phyloP scores from a whole-genome alignment of 2,888 invertebrate species.

The Hipparchia semele region DNA sequence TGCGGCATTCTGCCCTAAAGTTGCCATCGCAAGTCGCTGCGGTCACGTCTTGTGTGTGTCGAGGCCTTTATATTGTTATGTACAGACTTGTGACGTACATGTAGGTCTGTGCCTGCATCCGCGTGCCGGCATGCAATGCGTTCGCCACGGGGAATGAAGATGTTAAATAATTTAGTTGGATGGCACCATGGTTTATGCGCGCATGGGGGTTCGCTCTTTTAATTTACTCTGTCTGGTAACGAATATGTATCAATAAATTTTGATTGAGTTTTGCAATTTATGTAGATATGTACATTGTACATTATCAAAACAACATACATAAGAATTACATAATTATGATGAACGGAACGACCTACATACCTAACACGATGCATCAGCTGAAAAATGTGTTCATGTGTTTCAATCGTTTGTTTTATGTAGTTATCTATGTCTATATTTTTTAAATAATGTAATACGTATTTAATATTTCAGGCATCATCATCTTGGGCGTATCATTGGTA shows the following conservation, averaged over 20 bases:
- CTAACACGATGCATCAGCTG: no score
- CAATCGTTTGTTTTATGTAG: no score
- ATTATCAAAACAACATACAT: not conserved
- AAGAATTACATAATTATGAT: not conserved
- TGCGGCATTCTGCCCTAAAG: no score
- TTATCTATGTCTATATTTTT: no score
- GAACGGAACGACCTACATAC: no score
- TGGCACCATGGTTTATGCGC: slow-evolving; percentile 71
- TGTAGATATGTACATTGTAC: not conserved
- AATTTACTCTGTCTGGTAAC: slow-evolving; percentile 42
- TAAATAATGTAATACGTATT: no score
- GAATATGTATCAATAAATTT: slow-evolving; percentile 37
- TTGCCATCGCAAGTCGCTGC: no score
- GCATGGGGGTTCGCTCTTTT: slow-evolving; percentile 50
- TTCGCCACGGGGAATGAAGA: slow-evolving; percentile 79
- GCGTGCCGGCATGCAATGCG: slow-evolving; percentile 77
- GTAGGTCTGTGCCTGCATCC: slow-evolving; percentile 64
- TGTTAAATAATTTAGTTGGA: slow-evolving; percentile 81
- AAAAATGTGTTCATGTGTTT: no score
- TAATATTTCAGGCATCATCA: no score
- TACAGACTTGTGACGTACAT: slow-evolving; percentile 46
- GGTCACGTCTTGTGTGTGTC: no score
- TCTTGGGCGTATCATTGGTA: no score
- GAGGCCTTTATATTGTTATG: slow-evolving; percentile 31
- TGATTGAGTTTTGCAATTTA: slow-evolving; percentile 33